Evolutionary conservation across 1,140 invertebrate genomes (phyloP), one percentile per base, ranked within the genome.

Genomic region (Helicoverpa armigera): DNA sequence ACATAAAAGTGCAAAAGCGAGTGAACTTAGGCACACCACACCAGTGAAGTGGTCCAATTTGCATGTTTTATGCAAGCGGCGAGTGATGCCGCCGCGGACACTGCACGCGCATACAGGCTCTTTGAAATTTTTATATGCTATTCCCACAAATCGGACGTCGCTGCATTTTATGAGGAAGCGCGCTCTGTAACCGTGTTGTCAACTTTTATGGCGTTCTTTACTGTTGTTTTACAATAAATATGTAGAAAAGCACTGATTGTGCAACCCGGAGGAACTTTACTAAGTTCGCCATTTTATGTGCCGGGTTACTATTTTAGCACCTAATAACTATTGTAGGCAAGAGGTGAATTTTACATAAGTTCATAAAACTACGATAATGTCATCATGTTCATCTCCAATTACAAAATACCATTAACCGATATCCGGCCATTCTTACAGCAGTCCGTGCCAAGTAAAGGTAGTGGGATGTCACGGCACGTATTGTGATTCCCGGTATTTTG

Each of bases 71-170:
- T 94, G 92, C 91, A 90, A 69, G 85, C 85, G 78, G 85, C 86
- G 88, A 87, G 88, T 88, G 89, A 90, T 91, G 87, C 89, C 81
- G 86, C 83, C 86, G 87, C 84, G 90, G 91, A 91, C 92, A 89
- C 80, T 87, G 87, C 89, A 87, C 87, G 87, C 89, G 88, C 90
- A 88, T 84, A 87, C 81, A 83, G 85, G 84, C 88, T 85, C 88
- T 91, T 89, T 94, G 88, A 93, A 94, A 92, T 89, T 93, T 94
- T 93, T 94, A 94, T 93, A 91, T 85, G 84, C 90, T 87, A 90
- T 93, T 92, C 86, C 91, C 90, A 90, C 92, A 94, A 94, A 94
- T 94, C 92, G 89, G 90, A 90, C 83, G 79, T 83, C 78, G 79
- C 70, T 75, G 81, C 51, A 82, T 88, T 86, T 87, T 88, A 87